Conservation (phyloP, 2,888 invertebrate genomes). For the Drosophila greeni region DNA sequence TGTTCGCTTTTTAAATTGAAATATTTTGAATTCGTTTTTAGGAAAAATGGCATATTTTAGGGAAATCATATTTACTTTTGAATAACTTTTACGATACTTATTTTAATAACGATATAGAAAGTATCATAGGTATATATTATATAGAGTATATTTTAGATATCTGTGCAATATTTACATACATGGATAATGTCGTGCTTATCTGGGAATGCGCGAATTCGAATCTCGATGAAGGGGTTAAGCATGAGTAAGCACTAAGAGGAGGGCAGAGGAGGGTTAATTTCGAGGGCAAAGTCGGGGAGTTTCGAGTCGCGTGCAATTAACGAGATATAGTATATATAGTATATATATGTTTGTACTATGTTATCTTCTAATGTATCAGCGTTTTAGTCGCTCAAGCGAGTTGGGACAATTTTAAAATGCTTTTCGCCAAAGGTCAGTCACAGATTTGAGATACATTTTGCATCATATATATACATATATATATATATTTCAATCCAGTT, state of each 20-base stretch:
- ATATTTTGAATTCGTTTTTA: conserved; percentile 50
- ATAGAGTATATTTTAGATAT: conserved; percentile 44
- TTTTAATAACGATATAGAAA: conserved; percentile 20
- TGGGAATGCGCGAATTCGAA: conserved; percentile 49
- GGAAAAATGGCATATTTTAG: conserved; percentile 35
- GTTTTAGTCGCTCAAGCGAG: conserved; percentile 43
- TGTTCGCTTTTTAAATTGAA: conserved; percentile 19
- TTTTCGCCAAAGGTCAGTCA: conserved; percentile 52
- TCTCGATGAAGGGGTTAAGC: conserved; percentile 52
- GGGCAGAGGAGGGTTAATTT: conserved; percentile 11
- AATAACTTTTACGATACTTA: conserved; percentile 30
- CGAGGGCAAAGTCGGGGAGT: conserved; percentile 17
- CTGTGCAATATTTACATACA: conserved; percentile 65
- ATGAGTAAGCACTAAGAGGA: conserved; percentile 32
- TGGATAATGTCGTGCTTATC: conserved; percentile 50
- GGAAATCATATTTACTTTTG: conserved; percentile 26
- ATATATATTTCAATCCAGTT: conserved; percentile 30
- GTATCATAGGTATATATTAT: conserved; percentile 10
- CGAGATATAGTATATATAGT: conserved; percentile 13
- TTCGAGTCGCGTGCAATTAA: conserved; percentile 64
- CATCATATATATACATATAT: conserved; percentile 11
- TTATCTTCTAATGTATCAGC: conserved; percentile 66
- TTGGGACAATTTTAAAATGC: conserved; percentile 51
- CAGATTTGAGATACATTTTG: conserved; percentile 28
- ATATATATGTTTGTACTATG: neutral